Base-by-base conservation (phyloP, 2,113 vertebrate species). In the Ammodramus savannarum region DNA sequence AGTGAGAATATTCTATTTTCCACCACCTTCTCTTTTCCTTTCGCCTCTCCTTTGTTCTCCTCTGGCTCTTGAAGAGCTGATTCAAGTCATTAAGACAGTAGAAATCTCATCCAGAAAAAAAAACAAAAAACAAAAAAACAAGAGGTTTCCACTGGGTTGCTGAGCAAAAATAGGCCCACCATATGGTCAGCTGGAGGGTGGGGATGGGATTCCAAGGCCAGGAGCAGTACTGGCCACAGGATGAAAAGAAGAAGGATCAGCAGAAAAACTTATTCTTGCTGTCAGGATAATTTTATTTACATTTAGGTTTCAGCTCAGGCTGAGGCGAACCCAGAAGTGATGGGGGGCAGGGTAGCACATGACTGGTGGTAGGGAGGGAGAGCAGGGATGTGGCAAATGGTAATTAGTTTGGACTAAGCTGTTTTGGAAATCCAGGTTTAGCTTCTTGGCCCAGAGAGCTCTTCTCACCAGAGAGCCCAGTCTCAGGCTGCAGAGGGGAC, bases 111-210 rank as follows among this genome's bases (percentile, higher is more conserved):
- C 34, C 57, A 88, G 82, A 7, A n/a, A 67, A 59, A 48, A 78
- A 54, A 32, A n/a, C n/a, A 29, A n/a, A n/a, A 22, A 52, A 18
- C 6, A n/a, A 67, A 59, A 41, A 78, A 54, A 31, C n/a, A 78
- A 67, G 32, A 68, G 31, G 29, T 59, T 91, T 96, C 91, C 41
- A 32, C 76, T 75, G 46, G 43, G 69, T 81, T 81, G 78, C 55
- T 27, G 84, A 91, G 61, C 91, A 91, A 93, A 95, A 95, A 92
- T 39, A 89, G 77, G 18, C 52, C 65, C 52, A 51, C 87, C 73
- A 86, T 85, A 95, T 92, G 93, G 93, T 79, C 79, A 95, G 59
- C 77, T 87, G 85, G 66, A 91, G 75, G 67, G 67, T 54, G 48
- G 58, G 43, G 62, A 15, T 68, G 16, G 21, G 16, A 92, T 16